These are phyloP conservation scores for Mormyrus proboscirostris DNA, from an alignment of 2,797 vertebrate species.

Conservation along the genomic window DNA sequence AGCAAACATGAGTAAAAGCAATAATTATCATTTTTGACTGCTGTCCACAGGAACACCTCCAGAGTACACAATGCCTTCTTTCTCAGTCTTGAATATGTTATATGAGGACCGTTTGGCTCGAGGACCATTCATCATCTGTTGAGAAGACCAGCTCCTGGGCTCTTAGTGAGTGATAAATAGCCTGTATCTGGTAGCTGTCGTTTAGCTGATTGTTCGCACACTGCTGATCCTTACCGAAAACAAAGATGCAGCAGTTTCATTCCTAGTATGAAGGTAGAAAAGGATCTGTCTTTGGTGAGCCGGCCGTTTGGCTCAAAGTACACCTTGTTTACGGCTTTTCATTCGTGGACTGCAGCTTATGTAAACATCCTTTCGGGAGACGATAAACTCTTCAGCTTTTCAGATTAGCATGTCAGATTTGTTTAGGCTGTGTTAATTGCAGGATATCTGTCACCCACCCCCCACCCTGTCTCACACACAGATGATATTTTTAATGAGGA, in stretches of 20 bases:
- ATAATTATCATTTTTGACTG: not conserved
- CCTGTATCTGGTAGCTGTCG: not conserved
- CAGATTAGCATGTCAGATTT: constrained; percentile 7
- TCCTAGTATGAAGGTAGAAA: not conserved
- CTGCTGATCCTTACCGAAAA: not conserved
- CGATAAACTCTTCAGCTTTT: constrained; percentile 11
- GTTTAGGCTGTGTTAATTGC: constrained; percentile 7
- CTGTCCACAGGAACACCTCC: not conserved
- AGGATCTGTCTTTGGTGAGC: not conserved
- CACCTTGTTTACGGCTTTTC: constrained; percentile 2
- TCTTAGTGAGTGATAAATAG: not conserved
- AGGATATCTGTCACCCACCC: not conserved
- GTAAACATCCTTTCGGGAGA: constrained; percentile 1
- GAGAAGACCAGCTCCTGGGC: not conserved
- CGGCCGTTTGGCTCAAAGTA: not conserved
- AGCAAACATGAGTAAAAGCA: not conserved
- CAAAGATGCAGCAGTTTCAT: not conserved
- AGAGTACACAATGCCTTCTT: not conserved
- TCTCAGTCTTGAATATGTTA: not conserved
- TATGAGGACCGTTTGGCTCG: not conserved
- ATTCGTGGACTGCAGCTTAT: not conserved
- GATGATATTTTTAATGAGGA: not conserved
- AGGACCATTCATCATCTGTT: not conserved
- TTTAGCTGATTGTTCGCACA: not conserved
- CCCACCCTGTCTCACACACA: not conserved